A percentile compares a stretch with the other conserved stretches of the same genome.
phyloP scores from a whole-genome alignment of 2,797 vertebrate genomes.

The Pangasius sanitwongsei region DNA sequence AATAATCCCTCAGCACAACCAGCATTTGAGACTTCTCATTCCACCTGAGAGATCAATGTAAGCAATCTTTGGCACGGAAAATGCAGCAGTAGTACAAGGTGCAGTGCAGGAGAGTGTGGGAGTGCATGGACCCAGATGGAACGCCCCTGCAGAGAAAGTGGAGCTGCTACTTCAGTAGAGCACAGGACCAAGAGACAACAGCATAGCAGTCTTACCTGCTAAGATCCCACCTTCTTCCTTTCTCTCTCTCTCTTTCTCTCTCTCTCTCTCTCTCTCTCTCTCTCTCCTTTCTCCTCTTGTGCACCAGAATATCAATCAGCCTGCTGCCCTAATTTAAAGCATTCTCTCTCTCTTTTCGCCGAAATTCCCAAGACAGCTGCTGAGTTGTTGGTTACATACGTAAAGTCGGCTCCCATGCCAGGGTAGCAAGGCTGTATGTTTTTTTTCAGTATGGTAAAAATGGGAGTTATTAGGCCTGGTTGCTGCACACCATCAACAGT shows the following conservation, averaged over 20 bases:
- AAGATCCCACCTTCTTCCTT: slow-evolving; percentile 19
- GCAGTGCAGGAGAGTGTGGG: slow-evolving; percentile 27
- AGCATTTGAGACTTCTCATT: slow-evolving; percentile 73
- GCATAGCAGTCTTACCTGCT: slow-evolving; percentile 53
- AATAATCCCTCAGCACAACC: slow-evolving; percentile 61
- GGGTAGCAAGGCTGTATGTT: background rate
- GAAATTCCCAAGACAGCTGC: slow-evolving; percentile 40
- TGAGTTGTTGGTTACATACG: slow-evolving; percentile 34
- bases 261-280: background rate
- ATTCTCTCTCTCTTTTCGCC: background rate
- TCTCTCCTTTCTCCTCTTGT: too few relatives aligned
- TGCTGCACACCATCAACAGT: slow-evolving; percentile 23
- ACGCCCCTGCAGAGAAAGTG: slow-evolving; percentile 34
- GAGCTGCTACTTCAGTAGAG: slow-evolving; percentile 47
- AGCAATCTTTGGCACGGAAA: slow-evolving; percentile 51
- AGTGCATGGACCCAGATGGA: slow-evolving; percentile 44
- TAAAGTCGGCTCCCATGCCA: slow-evolving; percentile 31
- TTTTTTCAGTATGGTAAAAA: background rate
- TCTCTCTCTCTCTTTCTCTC: slow-evolving; percentile 30
- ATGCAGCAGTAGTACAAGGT: slow-evolving; percentile 28
- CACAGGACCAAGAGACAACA: slow-evolving; percentile 43
- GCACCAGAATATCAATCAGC: slow-evolving; percentile 75
- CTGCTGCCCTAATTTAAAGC: slow-evolving; percentile 71
- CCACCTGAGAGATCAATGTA: slow-evolving; percentile 58
- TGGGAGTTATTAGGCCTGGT: background rate